Percentiles rank a stretch among this genome's conserved stretches.
Evolutionary conservation across 2,113 vertebrate genomes (phyloP).

Genomic region (Lepus americanus): DNA sequence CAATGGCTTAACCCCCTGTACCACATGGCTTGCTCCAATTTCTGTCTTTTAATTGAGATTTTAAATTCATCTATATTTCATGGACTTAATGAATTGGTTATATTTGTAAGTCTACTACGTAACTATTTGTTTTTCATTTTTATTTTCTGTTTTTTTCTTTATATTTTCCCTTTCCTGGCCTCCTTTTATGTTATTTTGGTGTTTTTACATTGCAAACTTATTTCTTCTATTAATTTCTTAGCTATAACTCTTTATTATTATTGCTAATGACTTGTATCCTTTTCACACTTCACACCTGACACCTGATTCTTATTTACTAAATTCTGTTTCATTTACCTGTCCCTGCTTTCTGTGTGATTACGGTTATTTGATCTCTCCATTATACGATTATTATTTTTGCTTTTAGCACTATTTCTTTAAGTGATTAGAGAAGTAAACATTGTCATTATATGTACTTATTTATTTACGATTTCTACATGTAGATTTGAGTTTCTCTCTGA

Average conservation of each 20-base stretch:
- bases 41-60: neutral
- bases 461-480: conserved; percentile 38
- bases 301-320: neutral
- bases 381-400: neutral
- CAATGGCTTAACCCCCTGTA: too few relatives aligned
- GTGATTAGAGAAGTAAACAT: neutral
- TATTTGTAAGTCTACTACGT: neutral
- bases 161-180: neutral
- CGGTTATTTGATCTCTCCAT: neutral
- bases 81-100: conserved; percentile 13
- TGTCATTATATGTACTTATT: neutral
- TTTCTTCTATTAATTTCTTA: conserved; percentile 39
- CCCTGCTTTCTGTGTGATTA: neutral
- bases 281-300: neutral
- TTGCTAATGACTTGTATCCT: neutral
- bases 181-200: neutral
- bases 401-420: neutral
- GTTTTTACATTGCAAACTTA: neutral
- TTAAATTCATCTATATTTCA: conserved; percentile 1
- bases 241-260: neutral
- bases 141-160: neutral
- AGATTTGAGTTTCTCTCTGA: neutral
- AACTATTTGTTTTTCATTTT: neutral
- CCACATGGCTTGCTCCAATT: too few relatives aligned
- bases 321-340: neutral